Evolutionary conservation across 2,888 invertebrate genomes (phyloP).

Genomic region (Neocrepidodera transversa): DNA sequence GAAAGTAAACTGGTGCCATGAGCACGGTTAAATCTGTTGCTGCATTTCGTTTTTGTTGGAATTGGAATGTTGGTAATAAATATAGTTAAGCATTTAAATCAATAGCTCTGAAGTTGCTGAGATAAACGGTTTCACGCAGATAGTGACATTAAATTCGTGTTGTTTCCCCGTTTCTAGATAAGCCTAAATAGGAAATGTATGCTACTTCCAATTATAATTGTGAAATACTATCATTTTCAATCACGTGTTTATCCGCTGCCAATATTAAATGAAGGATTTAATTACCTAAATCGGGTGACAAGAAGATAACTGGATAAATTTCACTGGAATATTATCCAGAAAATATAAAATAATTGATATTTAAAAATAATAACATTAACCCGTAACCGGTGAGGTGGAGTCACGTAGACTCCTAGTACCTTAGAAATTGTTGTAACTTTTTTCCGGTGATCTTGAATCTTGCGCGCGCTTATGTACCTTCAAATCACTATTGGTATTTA

Average conservation of each 20-base stretch:
- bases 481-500: constrained; percentile 4
- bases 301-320: no score
- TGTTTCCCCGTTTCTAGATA: constrained; percentile 2
- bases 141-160: constrained; percentile 21
- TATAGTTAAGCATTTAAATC: constrained; percentile 26
- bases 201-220: background rate
- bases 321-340: no score
- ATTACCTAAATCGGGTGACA: no score
- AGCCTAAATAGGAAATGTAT: constrained; percentile 5
- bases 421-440: constrained; percentile 2
- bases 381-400: constrained; percentile 7
- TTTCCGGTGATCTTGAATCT: constrained; percentile 8
- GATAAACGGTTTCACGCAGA: constrained; percentile 22
- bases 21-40: constrained; percentile 37
- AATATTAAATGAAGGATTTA: no score
- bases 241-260: background rate
- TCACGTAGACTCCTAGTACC: background rate
- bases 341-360: no score
- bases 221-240: background rate
- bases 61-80: constrained; percentile 8
- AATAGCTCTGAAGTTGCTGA: constrained; percentile 19
- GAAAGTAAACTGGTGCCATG: constrained; percentile 45
- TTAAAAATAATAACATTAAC: no score
- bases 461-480: constrained; percentile 5
- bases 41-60: constrained; percentile 32